Evolutionary conservation across 1,140 invertebrate genomes (phyloP).

Genomic region (Oscheius sp.): DNA sequence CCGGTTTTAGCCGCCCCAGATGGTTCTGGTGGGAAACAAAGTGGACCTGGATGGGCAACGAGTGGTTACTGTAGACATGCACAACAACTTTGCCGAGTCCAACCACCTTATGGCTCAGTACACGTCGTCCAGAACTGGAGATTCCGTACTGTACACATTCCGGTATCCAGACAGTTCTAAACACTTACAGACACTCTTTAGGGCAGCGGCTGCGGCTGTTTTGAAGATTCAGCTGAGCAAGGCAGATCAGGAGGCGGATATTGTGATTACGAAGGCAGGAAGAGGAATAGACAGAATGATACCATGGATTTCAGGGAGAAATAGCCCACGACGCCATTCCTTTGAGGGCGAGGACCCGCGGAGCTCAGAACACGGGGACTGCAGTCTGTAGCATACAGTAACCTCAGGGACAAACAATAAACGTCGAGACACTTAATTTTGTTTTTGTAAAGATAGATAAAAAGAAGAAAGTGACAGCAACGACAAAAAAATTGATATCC

Average conservation of each 20-base stretch:
- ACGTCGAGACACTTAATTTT: too few species aligned
- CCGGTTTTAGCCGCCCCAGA: too few species aligned
- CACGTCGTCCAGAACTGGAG: slow-evolving; percentile 82
- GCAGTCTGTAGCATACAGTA: too few species aligned
- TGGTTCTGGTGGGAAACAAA: slow-evolving; percentile 81
- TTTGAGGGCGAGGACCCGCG: too few species aligned
- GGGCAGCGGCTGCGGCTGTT: slow-evolving; percentile 68
- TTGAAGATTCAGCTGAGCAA: slow-evolving; percentile 69
- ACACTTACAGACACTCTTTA: not conserved
- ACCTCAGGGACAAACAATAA: too few species aligned
- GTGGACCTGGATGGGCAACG: slow-evolving; percentile 81
- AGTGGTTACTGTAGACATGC: slow-evolving; percentile 75
- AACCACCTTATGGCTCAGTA: slow-evolving; percentile 73
- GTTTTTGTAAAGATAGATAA: too few species aligned
- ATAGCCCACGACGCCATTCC: not conserved
- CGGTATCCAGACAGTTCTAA: slow-evolving; percentile 39
- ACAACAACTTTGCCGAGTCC: slow-evolving; percentile 75
- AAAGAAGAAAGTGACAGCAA: too few species aligned
- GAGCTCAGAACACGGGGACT: too few species aligned
- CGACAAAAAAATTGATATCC: too few species aligned
- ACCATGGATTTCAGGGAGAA: not conserved
- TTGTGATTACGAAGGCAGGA: slow-evolving; percentile 42
- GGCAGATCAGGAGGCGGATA: slow-evolving; percentile 70
- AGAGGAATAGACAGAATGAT: not conserved
- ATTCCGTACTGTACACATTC: slow-evolving; percentile 70